These are phyloP conservation scores for Dicycla oo DNA, from an alignment of 2,888 invertebrate species.

Conservation along the genomic window DNA sequence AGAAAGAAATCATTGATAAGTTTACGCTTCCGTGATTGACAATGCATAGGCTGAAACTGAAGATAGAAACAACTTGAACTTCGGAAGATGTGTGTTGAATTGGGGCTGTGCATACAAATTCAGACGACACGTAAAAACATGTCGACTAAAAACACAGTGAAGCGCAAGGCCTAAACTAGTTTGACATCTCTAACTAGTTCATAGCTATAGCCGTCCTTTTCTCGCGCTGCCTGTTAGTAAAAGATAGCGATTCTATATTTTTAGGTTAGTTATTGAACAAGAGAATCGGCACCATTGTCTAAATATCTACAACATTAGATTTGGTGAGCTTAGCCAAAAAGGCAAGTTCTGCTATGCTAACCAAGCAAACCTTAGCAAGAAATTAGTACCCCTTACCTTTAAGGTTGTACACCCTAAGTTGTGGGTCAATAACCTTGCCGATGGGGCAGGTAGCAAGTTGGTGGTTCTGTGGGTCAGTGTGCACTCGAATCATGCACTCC, in stretches of 20 bases:
- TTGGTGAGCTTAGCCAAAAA: neutral
- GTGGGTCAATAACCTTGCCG: slow-evolving; percentile 91
- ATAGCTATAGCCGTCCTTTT: too few species aligned
- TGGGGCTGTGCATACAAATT: too few species aligned
- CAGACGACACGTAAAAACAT: too few species aligned
- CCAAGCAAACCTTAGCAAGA: neutral
- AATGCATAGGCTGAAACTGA: neutral
- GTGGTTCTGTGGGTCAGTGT: slow-evolving; percentile 95
- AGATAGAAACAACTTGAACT: neutral
- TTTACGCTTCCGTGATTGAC: neutral
- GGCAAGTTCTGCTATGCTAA: neutral
- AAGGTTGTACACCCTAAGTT: slow-evolving; percentile 90
- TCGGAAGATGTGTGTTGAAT: too few species aligned
- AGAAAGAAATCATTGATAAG: neutral
- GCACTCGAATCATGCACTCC: slow-evolving; percentile 92
- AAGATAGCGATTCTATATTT: too few species aligned
- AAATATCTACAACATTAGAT: too few species aligned
- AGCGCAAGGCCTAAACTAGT: too few species aligned
- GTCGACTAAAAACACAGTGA: too few species aligned
- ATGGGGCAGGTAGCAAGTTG: slow-evolving; percentile 95
- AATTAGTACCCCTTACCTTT: slow-evolving; percentile 73
- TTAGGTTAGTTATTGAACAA: too few species aligned
- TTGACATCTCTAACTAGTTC: too few species aligned
- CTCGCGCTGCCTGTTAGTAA: too few species aligned
- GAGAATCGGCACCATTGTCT: too few species aligned